phyloP scores from a whole-genome alignment of 2,113 vertebrate species.

The Brachyhypopomus occidentalis region DNA sequence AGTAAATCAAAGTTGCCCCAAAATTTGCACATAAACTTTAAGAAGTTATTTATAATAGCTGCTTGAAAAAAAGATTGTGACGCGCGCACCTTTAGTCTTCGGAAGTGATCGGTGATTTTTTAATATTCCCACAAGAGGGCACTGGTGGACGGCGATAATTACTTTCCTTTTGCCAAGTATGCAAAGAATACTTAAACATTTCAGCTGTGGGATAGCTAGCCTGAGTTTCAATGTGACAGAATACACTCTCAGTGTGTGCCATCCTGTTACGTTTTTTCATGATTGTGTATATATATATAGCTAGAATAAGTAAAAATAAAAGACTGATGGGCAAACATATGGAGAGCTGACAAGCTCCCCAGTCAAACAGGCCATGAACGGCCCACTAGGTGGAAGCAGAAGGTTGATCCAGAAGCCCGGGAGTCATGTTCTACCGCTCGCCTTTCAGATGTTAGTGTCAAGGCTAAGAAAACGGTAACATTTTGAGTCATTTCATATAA shows the following conservation, averaged over 20 bases:
- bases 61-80: too few species aligned
- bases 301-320: background rate
- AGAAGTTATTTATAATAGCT: too few species aligned
- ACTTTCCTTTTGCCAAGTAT: background rate
- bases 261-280: too few species aligned
- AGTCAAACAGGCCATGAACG: background rate
- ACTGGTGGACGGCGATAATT: background rate
- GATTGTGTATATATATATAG: too few species aligned
- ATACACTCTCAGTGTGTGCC: too few species aligned
- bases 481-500: too few species aligned
- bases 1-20: background rate
- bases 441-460: too few species aligned
- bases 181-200: background rate
- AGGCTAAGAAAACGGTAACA: too few species aligned
- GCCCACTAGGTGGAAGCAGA: conserved; percentile 3
- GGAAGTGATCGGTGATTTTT: background rate
- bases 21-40: too few species aligned
- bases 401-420: background rate
- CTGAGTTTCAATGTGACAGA: too few species aligned
- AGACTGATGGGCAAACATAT: background rate
- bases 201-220: background rate
- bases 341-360: background rate
- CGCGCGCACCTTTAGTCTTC: too few species aligned
- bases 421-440: too few species aligned
- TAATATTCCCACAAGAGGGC: background rate